These are phyloP conservation scores for Australoheros facetus DNA, from an alignment of 2,797 vertebrate genomes.

Conservation along the genomic window DNA sequence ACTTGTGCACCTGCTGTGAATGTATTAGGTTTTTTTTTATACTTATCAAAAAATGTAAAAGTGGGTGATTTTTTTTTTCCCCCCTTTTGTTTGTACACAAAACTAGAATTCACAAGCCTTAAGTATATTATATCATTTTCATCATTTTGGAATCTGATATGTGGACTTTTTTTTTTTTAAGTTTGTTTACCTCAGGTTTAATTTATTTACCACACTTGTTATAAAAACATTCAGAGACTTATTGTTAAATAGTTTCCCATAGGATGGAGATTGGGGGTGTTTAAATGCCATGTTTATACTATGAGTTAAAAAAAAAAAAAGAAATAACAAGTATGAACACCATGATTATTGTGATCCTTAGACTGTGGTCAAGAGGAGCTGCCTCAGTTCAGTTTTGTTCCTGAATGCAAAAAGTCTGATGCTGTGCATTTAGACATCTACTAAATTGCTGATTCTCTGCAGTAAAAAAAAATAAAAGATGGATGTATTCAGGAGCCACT, in stretches of 20 bases:
- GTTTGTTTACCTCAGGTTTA: conserved; percentile 56
- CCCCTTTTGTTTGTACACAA: conserved; percentile 47
- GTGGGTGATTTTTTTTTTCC: conserved; percentile 1
- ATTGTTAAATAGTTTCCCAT: not conserved
- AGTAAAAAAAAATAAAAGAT: conserved; percentile 57
- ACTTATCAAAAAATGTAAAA: conserved; percentile 3
- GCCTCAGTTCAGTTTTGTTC: conserved; percentile 18
- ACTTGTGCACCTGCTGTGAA: conserved; percentile 30
- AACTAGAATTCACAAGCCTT: conserved; percentile 41
- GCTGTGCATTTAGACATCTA: conserved; percentile 63
- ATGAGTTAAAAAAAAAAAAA: conserved; percentile 13
- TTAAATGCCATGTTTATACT: conserved; percentile 25
- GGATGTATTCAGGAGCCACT: conserved; percentile 2
- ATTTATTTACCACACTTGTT: conserved; percentile 57
- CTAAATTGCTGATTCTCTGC: conserved; percentile 54
- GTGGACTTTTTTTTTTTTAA: conserved; percentile 22
- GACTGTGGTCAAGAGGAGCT: conserved; percentile 11
- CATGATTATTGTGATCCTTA: conserved; percentile 40
- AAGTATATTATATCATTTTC: conserved; percentile 32
- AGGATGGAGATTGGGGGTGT: not conserved
- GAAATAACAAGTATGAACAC: not conserved
- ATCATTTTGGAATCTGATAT: conserved; percentile 33
- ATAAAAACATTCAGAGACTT: not conserved
- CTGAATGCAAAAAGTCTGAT: conserved; percentile 52
- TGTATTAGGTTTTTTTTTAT: conserved; percentile 33